Conservation (phyloP, 2,797 vertebrate species). For the Sebastes itinus region DNA sequence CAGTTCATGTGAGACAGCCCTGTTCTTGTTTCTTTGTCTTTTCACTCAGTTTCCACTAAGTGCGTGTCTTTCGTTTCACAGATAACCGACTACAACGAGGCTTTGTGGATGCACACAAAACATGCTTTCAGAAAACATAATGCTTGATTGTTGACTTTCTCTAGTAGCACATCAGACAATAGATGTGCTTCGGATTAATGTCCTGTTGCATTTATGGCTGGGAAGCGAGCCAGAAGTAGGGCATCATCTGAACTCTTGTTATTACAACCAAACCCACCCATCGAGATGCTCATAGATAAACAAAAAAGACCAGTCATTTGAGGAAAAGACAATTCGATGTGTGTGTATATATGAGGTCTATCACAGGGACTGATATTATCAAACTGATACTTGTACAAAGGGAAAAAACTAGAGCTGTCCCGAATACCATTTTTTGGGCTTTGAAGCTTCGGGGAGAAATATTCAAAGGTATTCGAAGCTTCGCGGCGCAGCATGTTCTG, state of each 20-base stretch:
- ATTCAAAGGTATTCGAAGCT: too few relatives aligned
- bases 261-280: constrained; percentile 31
- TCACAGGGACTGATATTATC: constrained; percentile 1
- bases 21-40: constrained; percentile 82
- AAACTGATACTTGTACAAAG: neutral
- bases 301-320: neutral
- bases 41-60: constrained; percentile 86
- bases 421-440: too few relatives aligned
- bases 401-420: too few relatives aligned
- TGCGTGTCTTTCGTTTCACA: constrained; percentile 87
- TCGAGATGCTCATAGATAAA: constrained; percentile 15
- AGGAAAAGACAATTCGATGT: neutral
- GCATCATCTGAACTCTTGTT: constrained; percentile 43
- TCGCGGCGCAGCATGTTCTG: rapidly evolving
- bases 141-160: constrained; percentile 91
- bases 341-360: neutral
- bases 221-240: constrained; percentile 71
- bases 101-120: constrained; percentile 91
- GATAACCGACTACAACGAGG: constrained; percentile 86
- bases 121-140: constrained; percentile 88
- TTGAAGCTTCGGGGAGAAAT: too few relatives aligned
- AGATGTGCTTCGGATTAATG: constrained; percentile 76
- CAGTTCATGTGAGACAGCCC: constrained; percentile 81
- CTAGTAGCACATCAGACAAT: constrained; percentile 80
- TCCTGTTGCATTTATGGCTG: constrained; percentile 67